phyloP scores from a whole-genome alignment of 2,888 invertebrate species.

The Drosophila bunnanda region DNA sequence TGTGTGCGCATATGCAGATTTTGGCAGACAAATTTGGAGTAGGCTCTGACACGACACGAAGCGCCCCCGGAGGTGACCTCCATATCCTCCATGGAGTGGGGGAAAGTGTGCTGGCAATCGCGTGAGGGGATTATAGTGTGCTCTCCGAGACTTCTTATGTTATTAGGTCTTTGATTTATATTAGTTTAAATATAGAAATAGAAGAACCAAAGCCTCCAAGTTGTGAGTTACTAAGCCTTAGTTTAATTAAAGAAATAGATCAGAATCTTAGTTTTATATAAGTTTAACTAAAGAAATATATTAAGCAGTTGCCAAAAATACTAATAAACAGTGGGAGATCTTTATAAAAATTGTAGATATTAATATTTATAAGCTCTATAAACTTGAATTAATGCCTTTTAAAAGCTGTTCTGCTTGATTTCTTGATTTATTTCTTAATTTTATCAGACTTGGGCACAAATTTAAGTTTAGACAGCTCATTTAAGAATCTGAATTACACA shows the following conservation, averaged over 20 bases:
- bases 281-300: too few relatives aligned
- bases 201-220: neutral
- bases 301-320: neutral
- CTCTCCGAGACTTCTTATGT: neutral
- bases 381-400: neutral
- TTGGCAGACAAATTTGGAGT: conserved; percentile 14
- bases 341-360: neutral
- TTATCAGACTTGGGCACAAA: neutral
- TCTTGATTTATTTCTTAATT: neutral
- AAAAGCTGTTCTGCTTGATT: neutral
- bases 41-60: conserved; percentile 17
- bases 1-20: conserved; percentile 12
- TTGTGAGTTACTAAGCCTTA: too few relatives aligned
- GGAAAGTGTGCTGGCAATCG: conserved; percentile 7
- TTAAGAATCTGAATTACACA: neutral
- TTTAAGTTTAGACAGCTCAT: neutral
- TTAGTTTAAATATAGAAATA: neutral
- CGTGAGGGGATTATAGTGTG: neutral
- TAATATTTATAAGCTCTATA: neutral
- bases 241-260: too few relatives aligned
- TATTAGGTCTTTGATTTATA: neutral
- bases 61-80: conserved; percentile 13
- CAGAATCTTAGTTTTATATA: too few relatives aligned
- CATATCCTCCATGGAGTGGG: neutral
- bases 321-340: neutral